Conservation (phyloP, 2,888 invertebrate species). For the Rugalucina vietnamica region DNA sequence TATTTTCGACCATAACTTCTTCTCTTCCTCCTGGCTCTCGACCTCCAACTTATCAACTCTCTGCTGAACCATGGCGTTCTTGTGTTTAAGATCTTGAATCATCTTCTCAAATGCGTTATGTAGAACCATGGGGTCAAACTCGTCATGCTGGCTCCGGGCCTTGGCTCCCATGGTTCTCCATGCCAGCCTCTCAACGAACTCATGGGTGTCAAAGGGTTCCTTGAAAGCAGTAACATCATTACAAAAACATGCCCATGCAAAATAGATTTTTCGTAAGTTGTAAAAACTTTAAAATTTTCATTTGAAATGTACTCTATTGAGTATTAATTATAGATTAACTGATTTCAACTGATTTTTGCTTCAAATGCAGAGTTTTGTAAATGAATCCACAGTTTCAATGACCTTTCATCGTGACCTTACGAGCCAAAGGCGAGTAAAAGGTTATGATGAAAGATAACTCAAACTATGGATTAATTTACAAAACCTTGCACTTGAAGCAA, state of each 20-base stretch:
- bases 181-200: conserved; percentile 98
- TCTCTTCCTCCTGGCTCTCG: conserved; percentile 93
- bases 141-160: conserved; percentile 88
- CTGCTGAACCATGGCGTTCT: conserved; percentile 76
- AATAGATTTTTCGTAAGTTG: no score
- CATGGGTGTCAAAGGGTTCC: conserved; percentile 98
- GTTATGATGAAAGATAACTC: no score
- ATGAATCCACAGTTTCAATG: no score
- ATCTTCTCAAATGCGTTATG: conserved; percentile 97
- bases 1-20: conserved; percentile 91
- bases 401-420: no score
- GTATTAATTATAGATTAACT: background rate
- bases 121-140: conserved; percentile 93
- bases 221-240: conserved; percentile 85
- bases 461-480: no score
- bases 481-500: no score
- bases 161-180: conserved; percentile 93
- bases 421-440: no score
- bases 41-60: conserved; percentile 87
- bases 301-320: no score
- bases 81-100: conserved; percentile 86
- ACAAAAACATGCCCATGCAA: no score
- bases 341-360: background rate
- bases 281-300: no score
- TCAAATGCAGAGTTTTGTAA: no score